Percentiles rank a stretch among this genome's conserved stretches.
phyloP scores from a whole-genome alignment of 1,140 invertebrate genomes.

The Solenopsis invicta region DNA sequence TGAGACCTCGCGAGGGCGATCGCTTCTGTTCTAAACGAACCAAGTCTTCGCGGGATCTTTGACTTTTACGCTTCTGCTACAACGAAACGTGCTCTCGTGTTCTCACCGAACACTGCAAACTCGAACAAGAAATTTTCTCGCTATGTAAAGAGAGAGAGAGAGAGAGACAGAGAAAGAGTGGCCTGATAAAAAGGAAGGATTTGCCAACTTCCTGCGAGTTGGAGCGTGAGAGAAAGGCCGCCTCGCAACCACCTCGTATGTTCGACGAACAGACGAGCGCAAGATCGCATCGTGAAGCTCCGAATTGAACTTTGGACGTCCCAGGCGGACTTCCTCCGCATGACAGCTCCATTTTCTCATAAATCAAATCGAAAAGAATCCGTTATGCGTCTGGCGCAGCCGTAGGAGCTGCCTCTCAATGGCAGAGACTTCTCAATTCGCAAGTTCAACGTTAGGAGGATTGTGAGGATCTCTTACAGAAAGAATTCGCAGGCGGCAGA shows the following conservation, averaged over 20 bases:
- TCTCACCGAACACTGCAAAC: background rate
- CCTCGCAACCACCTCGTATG: constrained; percentile 65
- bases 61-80: background rate
- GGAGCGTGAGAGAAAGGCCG: constrained; percentile 74
- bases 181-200: constrained; percentile 66
- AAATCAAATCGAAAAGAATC: background rate
- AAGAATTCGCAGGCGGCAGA: background rate
- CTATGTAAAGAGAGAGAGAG: background rate
- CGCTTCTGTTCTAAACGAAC: background rate
- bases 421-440: background rate
- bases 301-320: background rate
- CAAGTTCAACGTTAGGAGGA: background rate
- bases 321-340: background rate
- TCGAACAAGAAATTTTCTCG: background rate
- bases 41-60: background rate
- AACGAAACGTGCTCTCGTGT: background rate
- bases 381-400: background rate
- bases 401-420: background rate
- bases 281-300: constrained; percentile 34
- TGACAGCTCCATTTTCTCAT: background rate
- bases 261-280: constrained; percentile 70
- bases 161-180: constrained; percentile 28
- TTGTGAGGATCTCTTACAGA: background rate
- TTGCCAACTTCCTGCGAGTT: constrained; percentile 68
- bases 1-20: background rate